A percentile compares a stretch with the other conserved stretches of the same genome.
phyloP scores from a whole-genome alignment of 2,888 invertebrate species.

The Meloe dianella region DNA sequence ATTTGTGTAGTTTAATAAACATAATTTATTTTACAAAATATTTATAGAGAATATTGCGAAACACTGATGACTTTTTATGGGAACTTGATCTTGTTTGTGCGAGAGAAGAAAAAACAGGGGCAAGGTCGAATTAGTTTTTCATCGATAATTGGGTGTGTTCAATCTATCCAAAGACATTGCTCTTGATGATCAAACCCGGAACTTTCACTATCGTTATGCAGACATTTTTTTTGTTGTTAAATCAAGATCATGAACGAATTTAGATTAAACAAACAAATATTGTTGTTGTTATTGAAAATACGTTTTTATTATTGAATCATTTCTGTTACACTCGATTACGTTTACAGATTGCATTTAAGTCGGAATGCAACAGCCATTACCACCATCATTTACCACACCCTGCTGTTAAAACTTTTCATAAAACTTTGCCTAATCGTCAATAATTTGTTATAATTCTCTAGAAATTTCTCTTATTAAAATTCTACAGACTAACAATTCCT shows the following conservation, averaged over 20 bases:
- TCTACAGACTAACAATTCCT: not conserved
- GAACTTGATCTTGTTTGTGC: not conserved
- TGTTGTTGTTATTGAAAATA: no score
- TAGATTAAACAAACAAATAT: not conserved
- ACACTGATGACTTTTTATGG: not conserved
- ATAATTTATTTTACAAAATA: not conserved
- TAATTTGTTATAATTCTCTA: conserved; percentile 1
- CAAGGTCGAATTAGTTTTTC: not conserved
- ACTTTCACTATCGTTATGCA: not conserved
- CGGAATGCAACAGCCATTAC: not conserved
- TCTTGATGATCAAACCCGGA: conserved; percentile 7
- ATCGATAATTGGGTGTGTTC: not conserved
- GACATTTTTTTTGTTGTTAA: not conserved
- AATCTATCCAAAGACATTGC: not conserved
- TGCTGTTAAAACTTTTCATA: not conserved
- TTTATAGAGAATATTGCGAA: not conserved
- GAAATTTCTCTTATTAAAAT: not conserved
- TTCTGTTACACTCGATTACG: no score
- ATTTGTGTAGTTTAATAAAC: not conserved
- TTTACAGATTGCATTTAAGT: not conserved
- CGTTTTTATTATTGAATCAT: no score
- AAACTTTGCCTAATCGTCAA: not conserved
- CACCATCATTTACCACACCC: not conserved
- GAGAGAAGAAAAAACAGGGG: not conserved
- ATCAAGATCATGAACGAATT: not conserved